Evolutionary conservation across 1,140 invertebrate genomes (phyloP).

Genomic region (Eriocheir sinensis): DNA sequence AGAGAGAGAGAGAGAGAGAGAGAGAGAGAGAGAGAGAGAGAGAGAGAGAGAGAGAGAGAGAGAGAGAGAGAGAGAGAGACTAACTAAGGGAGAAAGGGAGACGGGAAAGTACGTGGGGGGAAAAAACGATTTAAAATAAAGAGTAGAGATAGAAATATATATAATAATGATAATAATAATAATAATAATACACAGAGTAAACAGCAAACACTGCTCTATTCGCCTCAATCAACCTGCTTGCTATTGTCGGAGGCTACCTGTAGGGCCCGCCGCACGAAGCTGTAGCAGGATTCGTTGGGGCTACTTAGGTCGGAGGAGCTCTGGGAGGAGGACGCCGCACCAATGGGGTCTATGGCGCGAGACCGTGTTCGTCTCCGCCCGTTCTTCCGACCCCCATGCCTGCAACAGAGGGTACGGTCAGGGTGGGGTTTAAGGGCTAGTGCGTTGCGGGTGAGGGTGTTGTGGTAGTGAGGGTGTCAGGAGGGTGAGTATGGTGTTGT

Average conservation of each 20-base stretch:
- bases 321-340: slow-evolving; percentile 72
- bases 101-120: too few species aligned
- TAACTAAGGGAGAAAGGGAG: too few species aligned
- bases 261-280: slow-evolving; percentile 93
- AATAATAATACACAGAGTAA: slow-evolving; percentile 18
- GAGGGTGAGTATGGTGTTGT: too few species aligned
- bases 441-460: too few species aligned
- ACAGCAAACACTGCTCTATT: slow-evolving; percentile 74
- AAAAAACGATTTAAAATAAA: too few species aligned
- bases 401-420: slow-evolving; percentile 23
- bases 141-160: too few species aligned
- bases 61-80: too few species aligned
- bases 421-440: background rate
- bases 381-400: slow-evolving; percentile 70
- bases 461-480: too few species aligned
- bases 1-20: too few species aligned
- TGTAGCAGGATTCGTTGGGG: slow-evolving; percentile 96
- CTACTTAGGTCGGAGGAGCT: slow-evolving; percentile 78
- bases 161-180: background rate
- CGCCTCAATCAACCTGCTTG: slow-evolving; percentile 76
- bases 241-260: slow-evolving; percentile 84
- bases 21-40: too few species aligned
- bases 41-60: too few species aligned
- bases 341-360: slow-evolving; percentile 72
- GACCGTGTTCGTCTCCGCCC: slow-evolving; percentile 72